A percentile compares a stretch with the other conserved stretches of the same genome.
Evolutionary conservation across 2,797 vertebrate species (phyloP).

Genomic region (Tamandua tetradactyla): DNA sequence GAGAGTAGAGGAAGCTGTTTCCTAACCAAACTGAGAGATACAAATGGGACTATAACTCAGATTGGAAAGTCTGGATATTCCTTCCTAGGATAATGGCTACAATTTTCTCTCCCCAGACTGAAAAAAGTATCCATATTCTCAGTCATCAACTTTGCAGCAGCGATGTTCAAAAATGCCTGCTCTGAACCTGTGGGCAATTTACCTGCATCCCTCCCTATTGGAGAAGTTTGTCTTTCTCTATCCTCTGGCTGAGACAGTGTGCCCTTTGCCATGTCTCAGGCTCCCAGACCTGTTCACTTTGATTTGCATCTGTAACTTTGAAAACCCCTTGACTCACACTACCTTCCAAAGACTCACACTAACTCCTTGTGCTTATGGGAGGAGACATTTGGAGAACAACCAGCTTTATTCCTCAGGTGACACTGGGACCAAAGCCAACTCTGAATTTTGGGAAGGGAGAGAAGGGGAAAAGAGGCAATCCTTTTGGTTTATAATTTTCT

Average conservation of each 20-base stretch:
- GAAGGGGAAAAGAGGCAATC: not conserved
- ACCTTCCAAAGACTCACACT: not conserved
- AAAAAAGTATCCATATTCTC: not conserved
- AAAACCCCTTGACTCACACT: not conserved
- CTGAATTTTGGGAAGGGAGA: not conserved
- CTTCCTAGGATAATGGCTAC: not conserved
- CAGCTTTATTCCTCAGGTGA: not conserved
- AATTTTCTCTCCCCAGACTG: not conserved
- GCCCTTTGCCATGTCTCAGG: not conserved
- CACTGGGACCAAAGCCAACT: not conserved
- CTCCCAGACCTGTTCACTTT: not conserved
- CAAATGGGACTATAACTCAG: not conserved
- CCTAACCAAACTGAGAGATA: constrained; percentile 32
- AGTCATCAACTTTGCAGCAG: not conserved
- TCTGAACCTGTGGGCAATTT: not conserved
- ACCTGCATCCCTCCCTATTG: not conserved
- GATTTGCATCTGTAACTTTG: not conserved
- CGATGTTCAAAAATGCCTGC: not conserved
- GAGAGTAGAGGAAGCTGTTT: not conserved
- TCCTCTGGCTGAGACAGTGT: not conserved
- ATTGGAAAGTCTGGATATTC: not conserved
- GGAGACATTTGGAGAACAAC: not conserved
- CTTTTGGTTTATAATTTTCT: constrained; percentile 30
- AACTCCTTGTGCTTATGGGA: constrained; percentile 64
- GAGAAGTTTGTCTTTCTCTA: not conserved